Percentiles rank a stretch among this genome's conserved stretches.
Conservation (phyloP, 1,140 invertebrate species). For the Helicorthomorpha holstii region DNA sequence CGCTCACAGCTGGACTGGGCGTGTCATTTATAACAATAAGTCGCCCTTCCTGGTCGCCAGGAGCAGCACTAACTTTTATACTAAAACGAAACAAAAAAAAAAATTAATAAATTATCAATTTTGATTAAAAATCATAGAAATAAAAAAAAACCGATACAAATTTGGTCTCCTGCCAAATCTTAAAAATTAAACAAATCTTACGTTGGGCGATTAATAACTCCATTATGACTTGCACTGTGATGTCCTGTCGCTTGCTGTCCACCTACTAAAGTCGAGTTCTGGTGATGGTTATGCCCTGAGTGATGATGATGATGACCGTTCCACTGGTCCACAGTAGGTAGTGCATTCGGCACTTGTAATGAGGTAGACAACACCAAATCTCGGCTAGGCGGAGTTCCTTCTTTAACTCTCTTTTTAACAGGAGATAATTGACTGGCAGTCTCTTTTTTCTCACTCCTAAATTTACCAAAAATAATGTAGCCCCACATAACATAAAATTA, state of each 20-base stretch:
- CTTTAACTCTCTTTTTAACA: slow-evolving; percentile 95
- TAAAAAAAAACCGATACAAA: too few relatives aligned
- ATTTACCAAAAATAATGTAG: neutral
- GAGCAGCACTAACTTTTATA: neutral
- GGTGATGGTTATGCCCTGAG: neutral
- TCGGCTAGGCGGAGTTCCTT: slow-evolving; percentile 66
- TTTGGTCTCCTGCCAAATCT: too few relatives aligned
- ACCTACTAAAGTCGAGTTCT: too few relatives aligned
- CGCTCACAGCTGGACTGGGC: slow-evolving; percentile 75
- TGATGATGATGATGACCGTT: neutral
- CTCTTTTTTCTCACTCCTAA: slow-evolving; percentile 56
- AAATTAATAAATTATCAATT: neutral
- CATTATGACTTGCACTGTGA: too few relatives aligned
- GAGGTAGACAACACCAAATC: neutral
- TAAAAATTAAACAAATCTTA: too few relatives aligned
- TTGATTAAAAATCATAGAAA: neutral
- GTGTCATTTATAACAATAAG: slow-evolving; percentile 82
- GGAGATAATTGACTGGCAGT: slow-evolving; percentile 72
- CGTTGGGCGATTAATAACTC: too few relatives aligned
- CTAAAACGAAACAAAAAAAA: neutral
- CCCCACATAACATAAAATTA: too few relatives aligned
- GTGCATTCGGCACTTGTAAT: neutral
- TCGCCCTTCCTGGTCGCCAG: slow-evolving; percentile 27
- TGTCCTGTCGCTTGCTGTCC: neutral
- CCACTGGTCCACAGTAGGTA: neutral